Evolutionary conservation across 2,888 invertebrate genomes (phyloP), one percentile per base, ranked within the genome.

Genomic region (Helobdella robusta): DNA sequence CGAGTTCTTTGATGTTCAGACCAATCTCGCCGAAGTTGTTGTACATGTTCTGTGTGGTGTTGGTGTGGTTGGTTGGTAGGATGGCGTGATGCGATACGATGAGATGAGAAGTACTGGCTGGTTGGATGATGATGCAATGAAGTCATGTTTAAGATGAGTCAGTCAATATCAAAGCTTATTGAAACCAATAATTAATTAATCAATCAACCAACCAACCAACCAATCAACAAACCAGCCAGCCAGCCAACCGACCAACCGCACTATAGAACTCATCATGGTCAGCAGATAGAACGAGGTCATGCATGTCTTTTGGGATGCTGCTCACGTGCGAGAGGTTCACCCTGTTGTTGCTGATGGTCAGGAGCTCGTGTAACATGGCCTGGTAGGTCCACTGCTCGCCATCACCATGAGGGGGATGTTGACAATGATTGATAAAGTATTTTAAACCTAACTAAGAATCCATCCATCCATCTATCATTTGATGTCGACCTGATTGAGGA

Each of bases 21-120:
- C 95, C 97, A 75, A 99, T 95, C 83, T 98, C 97, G 48, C 98
- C 98, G 82, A 94, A 99, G 81, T 98, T 98, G 18, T 89, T 84
- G 78, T 91, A 93, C 78, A 93, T 84, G 79, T 95, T 97, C 86
- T 89, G 81, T 11, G 71, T 50, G 50, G n/a, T n/a, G n/a, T n/a
- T n/a, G n/a, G n/a, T n/a, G n/a, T n/a, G n/a, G n/a, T n/a, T n/a
- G n/a, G n/a, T n/a, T n/a, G n/a, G n/a, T n/a, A n/a, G n/a, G n/a
- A n/a, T n/a, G n/a, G n/a, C n/a, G n/a, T n/a, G n/a, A n/a, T n/a
- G n/a, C n/a, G n/a, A n/a, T n/a, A n/a, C n/a, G n/a, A n/a, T n/a
- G n/a, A n/a, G n/a, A n/a, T n/a, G n/a, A n/a, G n/a, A n/a, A n/a
- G n/a, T n/a, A n/a, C 11, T 20, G 23, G 15, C 11, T 15, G 15